Evolutionary conservation across 1,140 invertebrate genomes (phyloP), one percentile per base, ranked within the genome.

Genomic region (Melitaea cinxia): DNA sequence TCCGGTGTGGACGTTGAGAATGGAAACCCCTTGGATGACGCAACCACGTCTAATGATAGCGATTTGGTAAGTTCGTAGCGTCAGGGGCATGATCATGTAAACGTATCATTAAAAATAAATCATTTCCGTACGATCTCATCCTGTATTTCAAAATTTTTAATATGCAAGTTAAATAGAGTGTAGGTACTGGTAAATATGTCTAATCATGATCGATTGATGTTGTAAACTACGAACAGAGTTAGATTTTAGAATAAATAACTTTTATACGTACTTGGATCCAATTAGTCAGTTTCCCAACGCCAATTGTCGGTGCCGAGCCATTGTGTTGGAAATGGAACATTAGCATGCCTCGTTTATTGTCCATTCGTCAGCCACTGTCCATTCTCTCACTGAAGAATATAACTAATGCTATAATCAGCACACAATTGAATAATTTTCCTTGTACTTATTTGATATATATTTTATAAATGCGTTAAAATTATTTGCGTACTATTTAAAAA

Each of bases 1-100:
- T 90, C 88, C 9, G 88, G 88, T n/a, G 83, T 90, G 23, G 88
- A 90, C 68, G 81, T 90, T 60, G 88, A 90, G 61, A 90, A 90
- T 57, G 87, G 87, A 42, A 90, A 90, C 64, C 78, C 77, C 0
- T 55, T 80, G 15, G 84, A 87, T 73, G 82, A 85, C 47, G 66
- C 77, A 2, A 67, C 75, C 6, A 66, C 75, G 23, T 77, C 80
- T 60, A 84, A 87, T 70, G 80, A 88, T 77, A 81, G 68, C 26
- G 85, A 87, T 73, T 74, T 90, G 85, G 88, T 89, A 78, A 88
- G 88, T 88, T 63, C 23, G 9, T 60, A 26, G 10, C 28, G 26
- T 50, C 57, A 59, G n/a, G 15, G 26, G 15, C 14, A 47, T 30
- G 5, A 50, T 59, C 45, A 6, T 30, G 17, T 47, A 47, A 21